phyloP scores from a whole-genome alignment of 1,140 invertebrate genomes.

The Zaprionus lachaisei region DNA sequence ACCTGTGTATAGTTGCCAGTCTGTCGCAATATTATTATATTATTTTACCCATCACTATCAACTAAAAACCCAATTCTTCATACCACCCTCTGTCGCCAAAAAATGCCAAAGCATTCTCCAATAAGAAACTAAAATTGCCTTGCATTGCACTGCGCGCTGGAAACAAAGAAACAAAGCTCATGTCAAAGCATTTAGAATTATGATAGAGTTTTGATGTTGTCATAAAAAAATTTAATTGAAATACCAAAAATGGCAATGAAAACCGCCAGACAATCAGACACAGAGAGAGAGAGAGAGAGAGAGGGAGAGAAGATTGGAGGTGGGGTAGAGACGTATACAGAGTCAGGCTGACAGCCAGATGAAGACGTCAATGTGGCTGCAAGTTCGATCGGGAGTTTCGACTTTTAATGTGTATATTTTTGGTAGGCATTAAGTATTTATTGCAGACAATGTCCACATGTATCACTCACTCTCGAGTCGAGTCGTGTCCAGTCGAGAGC shows the following conservation, averaged over 20 bases:
- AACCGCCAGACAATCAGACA: slow-evolving; percentile 43
- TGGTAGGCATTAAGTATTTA: slow-evolving; percentile 82
- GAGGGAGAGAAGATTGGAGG: background rate
- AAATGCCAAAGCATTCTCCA: slow-evolving; percentile 12
- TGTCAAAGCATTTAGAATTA: slow-evolving; percentile 80
- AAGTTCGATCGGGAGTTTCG: slow-evolving; percentile 47
- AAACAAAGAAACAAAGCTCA: slow-evolving; percentile 61
- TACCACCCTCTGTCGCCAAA: slow-evolving; percentile 28
- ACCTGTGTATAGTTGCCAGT: too few relatives aligned
- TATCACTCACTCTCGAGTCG: slow-evolving; percentile 63
- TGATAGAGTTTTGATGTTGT: slow-evolving; percentile 83
- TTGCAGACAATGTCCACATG: slow-evolving; percentile 77
- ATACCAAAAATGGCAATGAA: slow-evolving; percentile 82
- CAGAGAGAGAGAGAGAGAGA: background rate
- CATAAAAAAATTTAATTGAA: slow-evolving; percentile 84
- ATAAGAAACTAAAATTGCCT: slow-evolving; percentile 23
- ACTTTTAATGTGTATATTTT: slow-evolving; percentile 83
- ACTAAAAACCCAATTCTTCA: background rate
- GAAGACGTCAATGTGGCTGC: slow-evolving; percentile 73
- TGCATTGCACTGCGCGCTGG: slow-evolving; percentile 19
- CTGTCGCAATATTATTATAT: too few relatives aligned
- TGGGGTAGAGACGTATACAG: background rate
- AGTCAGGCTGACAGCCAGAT: slow-evolving; percentile 42
- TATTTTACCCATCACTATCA: too few relatives aligned
- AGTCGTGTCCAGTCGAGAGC: slow-evolving; percentile 17